Conservation (phyloP, 2,888 invertebrate species). For the Dimorphilus gyrociliatus region DNA sequence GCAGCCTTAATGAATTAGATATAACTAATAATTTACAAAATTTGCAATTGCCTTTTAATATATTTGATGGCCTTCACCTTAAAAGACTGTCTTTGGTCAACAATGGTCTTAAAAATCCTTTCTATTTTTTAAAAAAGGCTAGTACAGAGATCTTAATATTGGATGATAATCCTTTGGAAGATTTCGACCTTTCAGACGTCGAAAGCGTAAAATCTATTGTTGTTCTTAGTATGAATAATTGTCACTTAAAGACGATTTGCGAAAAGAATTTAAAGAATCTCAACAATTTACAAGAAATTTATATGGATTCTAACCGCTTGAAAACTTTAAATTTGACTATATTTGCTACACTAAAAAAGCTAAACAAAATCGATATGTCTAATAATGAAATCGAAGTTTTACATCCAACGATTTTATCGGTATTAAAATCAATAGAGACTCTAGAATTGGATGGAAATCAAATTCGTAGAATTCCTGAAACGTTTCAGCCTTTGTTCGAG, state of each 20-base stretch:
- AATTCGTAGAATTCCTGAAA: constrained; percentile 9
- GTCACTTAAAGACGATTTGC: too few species aligned
- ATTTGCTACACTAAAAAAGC: constrained; percentile 7
- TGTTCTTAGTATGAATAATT: too few species aligned
- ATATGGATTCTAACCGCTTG: constrained; percentile 5
- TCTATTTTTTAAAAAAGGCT: constrained; percentile 8
- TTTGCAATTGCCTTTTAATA: constrained; percentile 6
- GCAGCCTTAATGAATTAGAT: constrained; percentile 7
- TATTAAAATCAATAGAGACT: too few species aligned
- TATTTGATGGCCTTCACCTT: constrained; percentile 9
- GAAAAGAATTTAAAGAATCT: too few species aligned
- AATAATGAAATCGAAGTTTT: too few species aligned
- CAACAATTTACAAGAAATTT: too few species aligned
- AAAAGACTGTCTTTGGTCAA: constrained; percentile 6
- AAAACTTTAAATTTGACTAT: constrained; percentile 4
- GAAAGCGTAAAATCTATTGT: constrained; percentile 1
- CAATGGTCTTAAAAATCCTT: constrained; percentile 7
- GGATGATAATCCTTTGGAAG: constrained; percentile 10
- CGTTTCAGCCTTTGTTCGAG: constrained; percentile 6
- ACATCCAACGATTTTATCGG: too few species aligned
- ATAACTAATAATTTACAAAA: constrained; percentile 10
- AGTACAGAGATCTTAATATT: constrained; percentile 7
- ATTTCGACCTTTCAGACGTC: constrained; percentile 7
- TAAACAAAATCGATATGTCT: constrained; percentile 10
- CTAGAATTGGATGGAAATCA: constrained; percentile 9